Base-by-base conservation (phyloP, 1,140 invertebrate species). In the Helicoverpa zea region DNA sequence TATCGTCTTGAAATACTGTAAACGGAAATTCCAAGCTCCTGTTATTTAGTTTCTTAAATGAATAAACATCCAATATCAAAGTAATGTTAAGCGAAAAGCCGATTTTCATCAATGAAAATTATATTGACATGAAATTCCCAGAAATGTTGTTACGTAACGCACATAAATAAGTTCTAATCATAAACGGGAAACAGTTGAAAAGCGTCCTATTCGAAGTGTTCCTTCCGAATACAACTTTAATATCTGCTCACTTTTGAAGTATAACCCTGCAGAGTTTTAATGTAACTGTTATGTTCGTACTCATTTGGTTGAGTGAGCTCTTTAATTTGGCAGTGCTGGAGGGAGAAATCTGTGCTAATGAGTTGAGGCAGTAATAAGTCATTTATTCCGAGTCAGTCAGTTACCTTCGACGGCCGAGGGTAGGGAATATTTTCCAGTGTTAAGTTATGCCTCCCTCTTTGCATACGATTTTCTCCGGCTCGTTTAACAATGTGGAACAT, bases 301-400 rank as follows among this genome's bases (percentile, higher is more conserved):
- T 61, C 47, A 35, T 72, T 79, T n/a, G 64, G 64, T 51, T 29
- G 18, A 59, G 56, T 61, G 66, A 79, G 56, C 78, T 79, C 66
- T 72, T 61, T 72, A 79, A 79, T 79, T 79, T 61, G 66, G 66
- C 64, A 72, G 66, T 30, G 54, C 61, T 79, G 64, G 64, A 35
- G 54, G n/a, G 52, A 70, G 79, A 30, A 81, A 81, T 81, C 80
- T 61, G 72, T 51, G 72, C 61, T 81, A 81, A 81, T 81, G 80
- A 81, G 73, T 81, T 51, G 73, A 76, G 72, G n/a, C 61, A 23
- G 73, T 81, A 81, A 81, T 81, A 76, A 81, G 80, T 81, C 80
- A 80, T 83, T 80, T 76, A 72, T 78, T 77, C 63, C 66, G 80
- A 77, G 68, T 79, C 61, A 68, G 66, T 68, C 49, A 78, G 75